phyloP scores from a whole-genome alignment of 2,113 vertebrate species.

The Neotragus moschatus region DNA sequence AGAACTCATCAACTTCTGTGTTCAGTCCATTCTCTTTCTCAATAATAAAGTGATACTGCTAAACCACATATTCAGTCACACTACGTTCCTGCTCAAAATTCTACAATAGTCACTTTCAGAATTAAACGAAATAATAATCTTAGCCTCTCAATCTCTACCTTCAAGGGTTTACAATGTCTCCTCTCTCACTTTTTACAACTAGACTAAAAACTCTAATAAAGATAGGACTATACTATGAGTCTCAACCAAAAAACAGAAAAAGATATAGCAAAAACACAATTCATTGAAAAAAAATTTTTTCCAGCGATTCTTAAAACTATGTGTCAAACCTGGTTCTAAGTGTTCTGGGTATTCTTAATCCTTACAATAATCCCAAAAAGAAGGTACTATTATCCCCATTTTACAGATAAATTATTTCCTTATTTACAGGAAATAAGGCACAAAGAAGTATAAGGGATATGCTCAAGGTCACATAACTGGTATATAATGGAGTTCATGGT shows the following conservation, averaged over 20 bases:
- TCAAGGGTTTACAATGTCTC: slow-evolving; percentile 30
- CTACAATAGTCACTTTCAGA: not conserved
- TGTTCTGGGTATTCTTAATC: not conserved
- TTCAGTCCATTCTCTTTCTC: not conserved
- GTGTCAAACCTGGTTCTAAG: not conserved
- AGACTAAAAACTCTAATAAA: not conserved
- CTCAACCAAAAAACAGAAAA: not conserved
- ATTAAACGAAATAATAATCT: not conserved
- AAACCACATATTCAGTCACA: not conserved
- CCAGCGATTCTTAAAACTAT: not conserved
- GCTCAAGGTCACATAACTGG: not conserved
- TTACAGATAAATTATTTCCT: not conserved
- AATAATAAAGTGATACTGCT: not conserved
- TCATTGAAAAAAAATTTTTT: not conserved
- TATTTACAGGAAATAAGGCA: not conserved
- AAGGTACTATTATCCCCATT: not conserved
- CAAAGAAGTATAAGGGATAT: not conserved
- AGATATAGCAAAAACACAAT: not conserved
- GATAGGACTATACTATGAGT: not conserved
- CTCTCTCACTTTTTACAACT: not conserved
- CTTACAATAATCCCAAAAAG: not conserved
- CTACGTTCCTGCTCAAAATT: slow-evolving; percentile 11
- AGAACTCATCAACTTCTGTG: not conserved
- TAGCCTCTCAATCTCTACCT: not conserved
- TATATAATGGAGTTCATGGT: not conserved